A percentile compares a stretch with the other conserved stretches of the same genome.
Conservation (phyloP, 2,888 invertebrate genomes). For the Agrotis segetum region DNA sequence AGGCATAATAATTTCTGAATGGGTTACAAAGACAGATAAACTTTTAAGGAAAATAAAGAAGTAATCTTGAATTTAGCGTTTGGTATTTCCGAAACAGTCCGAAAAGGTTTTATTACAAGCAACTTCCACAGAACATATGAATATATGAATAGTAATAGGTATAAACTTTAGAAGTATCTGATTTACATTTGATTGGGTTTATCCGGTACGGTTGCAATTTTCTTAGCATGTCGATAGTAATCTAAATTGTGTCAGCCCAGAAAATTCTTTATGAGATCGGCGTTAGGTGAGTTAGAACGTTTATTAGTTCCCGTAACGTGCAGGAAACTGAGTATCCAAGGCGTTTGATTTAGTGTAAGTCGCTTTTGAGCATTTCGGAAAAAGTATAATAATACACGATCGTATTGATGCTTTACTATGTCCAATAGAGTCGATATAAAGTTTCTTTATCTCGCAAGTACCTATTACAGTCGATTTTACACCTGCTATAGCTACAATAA, state of each 20-base stretch:
- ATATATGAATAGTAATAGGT: neutral
- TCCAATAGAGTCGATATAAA: neutral
- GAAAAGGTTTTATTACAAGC: neutral
- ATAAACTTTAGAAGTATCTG: neutral
- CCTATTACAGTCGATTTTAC: neutral
- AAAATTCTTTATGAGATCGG: neutral
- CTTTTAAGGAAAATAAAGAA: constrained; percentile 3
- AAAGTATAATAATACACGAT: neutral
- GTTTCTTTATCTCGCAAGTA: too few species aligned
- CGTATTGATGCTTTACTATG: neutral
- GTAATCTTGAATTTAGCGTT: neutral
- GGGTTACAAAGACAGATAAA: neutral
- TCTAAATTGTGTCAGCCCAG: constrained; percentile 1
- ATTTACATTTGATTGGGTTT: neutral
- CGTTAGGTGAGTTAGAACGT: neutral
- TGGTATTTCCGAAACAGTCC: neutral
- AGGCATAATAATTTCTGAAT: neutral
- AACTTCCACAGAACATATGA: neutral
- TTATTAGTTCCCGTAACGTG: neutral
- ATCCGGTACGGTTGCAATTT: neutral
- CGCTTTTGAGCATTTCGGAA: neutral
- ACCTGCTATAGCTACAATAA: neutral
- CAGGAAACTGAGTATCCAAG: neutral
- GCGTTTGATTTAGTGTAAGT: neutral
- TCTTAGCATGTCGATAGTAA: neutral